Evolutionary conservation across 2,797 vertebrate genomes (phyloP).

Genomic region (Acanthurus leucopareius): DNA sequence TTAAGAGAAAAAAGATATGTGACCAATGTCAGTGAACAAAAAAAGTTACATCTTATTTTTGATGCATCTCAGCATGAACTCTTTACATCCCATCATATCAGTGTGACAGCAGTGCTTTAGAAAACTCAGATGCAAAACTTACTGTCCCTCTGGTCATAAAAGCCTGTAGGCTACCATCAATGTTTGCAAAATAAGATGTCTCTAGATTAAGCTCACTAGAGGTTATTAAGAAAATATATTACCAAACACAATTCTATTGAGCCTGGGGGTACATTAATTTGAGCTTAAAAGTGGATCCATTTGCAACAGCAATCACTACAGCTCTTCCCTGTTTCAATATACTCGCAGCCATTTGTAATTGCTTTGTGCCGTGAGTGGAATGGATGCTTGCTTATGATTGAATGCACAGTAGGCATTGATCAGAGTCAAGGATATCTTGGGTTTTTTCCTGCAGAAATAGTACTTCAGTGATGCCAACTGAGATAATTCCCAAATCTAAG

Average conservation of each 20-base stretch:
- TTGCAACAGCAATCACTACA: constrained; percentile 52
- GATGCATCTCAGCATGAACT: not conserved
- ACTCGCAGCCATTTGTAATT: constrained; percentile 77
- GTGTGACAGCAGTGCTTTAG: not conserved
- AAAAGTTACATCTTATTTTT: not conserved
- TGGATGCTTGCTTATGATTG: constrained; percentile 68
- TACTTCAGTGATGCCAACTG: constrained; percentile 59
- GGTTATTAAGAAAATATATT: constrained; percentile 67
- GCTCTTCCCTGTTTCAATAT: constrained; percentile 59
- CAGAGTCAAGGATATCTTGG: constrained; percentile 60
- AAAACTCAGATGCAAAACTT: constrained; percentile 16
- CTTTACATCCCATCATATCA: constrained; percentile 3
- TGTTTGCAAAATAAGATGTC: constrained; percentile 51
- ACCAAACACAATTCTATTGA: constrained; percentile 74
- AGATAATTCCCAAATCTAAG: constrained; percentile 69
- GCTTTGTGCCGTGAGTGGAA: constrained; percentile 75
- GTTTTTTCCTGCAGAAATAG: constrained; percentile 61
- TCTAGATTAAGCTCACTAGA: constrained; percentile 55
- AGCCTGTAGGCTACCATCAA: constrained; percentile 23
- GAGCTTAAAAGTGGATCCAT: constrained; percentile 72
- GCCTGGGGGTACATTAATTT: constrained; percentile 73
- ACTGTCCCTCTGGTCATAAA: constrained; percentile 7
- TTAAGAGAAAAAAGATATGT: not conserved
- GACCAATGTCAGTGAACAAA: not conserved
- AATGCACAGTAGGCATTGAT: constrained; percentile 74